Evolutionary conservation across 2,797 vertebrate genomes (phyloP), one percentile per base, ranked within the genome.

Genomic region (Diceros bicornis): DNA sequence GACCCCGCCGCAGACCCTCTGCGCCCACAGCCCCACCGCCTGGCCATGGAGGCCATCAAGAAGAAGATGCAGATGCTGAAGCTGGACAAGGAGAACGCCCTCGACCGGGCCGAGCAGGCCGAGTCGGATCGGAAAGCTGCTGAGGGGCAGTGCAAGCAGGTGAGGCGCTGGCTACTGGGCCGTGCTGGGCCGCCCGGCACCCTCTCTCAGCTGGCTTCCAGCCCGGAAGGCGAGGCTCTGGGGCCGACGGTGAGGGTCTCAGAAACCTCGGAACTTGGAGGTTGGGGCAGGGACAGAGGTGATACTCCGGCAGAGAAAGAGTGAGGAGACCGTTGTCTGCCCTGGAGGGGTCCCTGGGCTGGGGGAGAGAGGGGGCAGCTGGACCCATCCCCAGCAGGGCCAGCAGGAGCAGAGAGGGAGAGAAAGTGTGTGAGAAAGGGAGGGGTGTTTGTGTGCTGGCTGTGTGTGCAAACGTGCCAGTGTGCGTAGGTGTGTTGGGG

Each of bases 31-130:
- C 95, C 41, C 41, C 50, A 16, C 50, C 13, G 37, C 93, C 83
- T 96, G 98, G 98, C 96, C 98, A 99, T 99, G 99, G 99, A 99
- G 97, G 99, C 99, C 97, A 99, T 99, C 98, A 99, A 99, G 96
- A 99, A 99, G 98, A 99, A 99, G 99, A 99, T 99, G 99, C 99
- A 99, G 99, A 99, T 99, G 99, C 98, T 99, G 98, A 99, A 99
- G 98, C 55, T 99, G 98, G 99, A 99, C 99, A 99, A 99, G 98
- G 99, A 99, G 99, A 99, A 99, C 0, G 99, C 99, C 98, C 99
- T 99, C 6, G 99, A 99, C 98, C 98, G 99, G 27, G 99, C 99
- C 0, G 99, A 99, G 95, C 99, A 99, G 98, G 99, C 99, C 0
- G 99, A 99, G 98, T 98, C 99, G 0, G 99, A 99, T 96, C 99